These are phyloP conservation scores for Macaria liturata DNA, from an alignment of 2,888 invertebrate species.

Conservation along the genomic window DNA sequence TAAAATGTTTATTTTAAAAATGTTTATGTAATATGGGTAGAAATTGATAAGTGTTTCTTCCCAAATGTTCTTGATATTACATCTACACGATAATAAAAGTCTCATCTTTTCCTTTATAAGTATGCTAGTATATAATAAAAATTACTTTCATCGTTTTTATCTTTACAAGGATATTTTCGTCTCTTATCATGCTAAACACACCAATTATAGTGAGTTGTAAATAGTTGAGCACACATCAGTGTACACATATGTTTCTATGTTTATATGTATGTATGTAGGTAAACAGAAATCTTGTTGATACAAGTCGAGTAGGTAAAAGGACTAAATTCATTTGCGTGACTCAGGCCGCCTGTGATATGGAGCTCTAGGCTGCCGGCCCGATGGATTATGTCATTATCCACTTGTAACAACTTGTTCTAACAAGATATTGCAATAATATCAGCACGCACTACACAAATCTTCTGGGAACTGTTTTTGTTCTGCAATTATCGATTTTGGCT, in stretches of 20 bases:
- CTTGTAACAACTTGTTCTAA: constrained; percentile 61
- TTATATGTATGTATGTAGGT: background rate
- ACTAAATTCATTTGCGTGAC: constrained; percentile 60
- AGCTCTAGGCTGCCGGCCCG: constrained; percentile 49
- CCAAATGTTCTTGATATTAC: no score
- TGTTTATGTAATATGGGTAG: no score
- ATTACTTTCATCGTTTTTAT: background rate
- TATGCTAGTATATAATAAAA: no score
- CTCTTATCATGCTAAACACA: constrained; percentile 15
- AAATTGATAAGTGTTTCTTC: no score
- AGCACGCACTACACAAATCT: constrained; percentile 44
- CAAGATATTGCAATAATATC: constrained; percentile 51
- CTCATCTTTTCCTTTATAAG: no score
- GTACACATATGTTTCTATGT: constrained; percentile 23
- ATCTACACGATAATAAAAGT: no score
- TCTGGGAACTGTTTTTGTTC: constrained; percentile 41
- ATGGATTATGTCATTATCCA: constrained; percentile 69
- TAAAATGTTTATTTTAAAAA: no score
- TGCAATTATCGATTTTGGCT: constrained; percentile 37
- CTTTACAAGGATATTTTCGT: constrained; percentile 1
- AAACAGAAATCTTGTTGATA: constrained; percentile 27
- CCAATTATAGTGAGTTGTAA: constrained; percentile 14
- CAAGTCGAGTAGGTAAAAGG: constrained; percentile 37
- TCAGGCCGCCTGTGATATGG: constrained; percentile 57
- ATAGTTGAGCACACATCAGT: constrained; percentile 27